A percentile compares a stretch with the other conserved stretches of the same genome.
Conservation (phyloP, 2,888 invertebrate genomes). For the Philhelius pedissequus region DNA sequence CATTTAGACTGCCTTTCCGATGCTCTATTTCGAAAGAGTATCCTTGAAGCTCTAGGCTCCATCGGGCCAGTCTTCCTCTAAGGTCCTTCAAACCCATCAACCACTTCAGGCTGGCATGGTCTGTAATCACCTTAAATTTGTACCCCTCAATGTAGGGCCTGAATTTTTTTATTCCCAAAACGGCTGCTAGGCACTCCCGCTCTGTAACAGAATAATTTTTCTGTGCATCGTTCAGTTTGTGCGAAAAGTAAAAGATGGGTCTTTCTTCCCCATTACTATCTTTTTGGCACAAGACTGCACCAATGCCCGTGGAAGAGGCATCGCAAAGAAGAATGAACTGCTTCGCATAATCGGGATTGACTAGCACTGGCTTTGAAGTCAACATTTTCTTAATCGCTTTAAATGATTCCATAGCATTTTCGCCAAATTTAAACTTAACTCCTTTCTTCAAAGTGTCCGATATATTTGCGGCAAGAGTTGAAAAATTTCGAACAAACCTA, state of each 20-base stretch:
- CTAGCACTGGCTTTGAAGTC: too few species aligned
- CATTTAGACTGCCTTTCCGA: not conserved
- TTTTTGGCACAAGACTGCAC: conserved; percentile 27
- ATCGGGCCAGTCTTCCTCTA: not conserved
- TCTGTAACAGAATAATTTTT: not conserved
- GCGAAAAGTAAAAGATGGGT: conserved; percentile 1
- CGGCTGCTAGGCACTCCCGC: not conserved
- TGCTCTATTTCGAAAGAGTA: not conserved
- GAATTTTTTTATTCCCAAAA: too few species aligned
- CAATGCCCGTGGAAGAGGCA: not conserved
- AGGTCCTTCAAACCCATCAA: too few species aligned
- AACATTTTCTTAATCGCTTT: not conserved
- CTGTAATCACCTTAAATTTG: not conserved
- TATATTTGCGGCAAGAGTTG: not conserved
- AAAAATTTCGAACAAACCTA: not conserved
- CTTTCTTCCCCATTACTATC: conserved; percentile 24
- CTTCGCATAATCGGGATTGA: too few species aligned
- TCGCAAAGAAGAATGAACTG: not conserved
- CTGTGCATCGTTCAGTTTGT: not conserved
- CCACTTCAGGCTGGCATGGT: too few species aligned
- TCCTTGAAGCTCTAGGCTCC: not conserved
- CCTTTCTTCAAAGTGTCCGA: not conserved
- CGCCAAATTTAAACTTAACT: not conserved
- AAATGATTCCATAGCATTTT: not conserved
- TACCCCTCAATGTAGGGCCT: too few species aligned